These are phyloP conservation scores for Drosophila tsacasi DNA, from an alignment of 1,140 invertebrate species.

Conservation along the genomic window DNA sequence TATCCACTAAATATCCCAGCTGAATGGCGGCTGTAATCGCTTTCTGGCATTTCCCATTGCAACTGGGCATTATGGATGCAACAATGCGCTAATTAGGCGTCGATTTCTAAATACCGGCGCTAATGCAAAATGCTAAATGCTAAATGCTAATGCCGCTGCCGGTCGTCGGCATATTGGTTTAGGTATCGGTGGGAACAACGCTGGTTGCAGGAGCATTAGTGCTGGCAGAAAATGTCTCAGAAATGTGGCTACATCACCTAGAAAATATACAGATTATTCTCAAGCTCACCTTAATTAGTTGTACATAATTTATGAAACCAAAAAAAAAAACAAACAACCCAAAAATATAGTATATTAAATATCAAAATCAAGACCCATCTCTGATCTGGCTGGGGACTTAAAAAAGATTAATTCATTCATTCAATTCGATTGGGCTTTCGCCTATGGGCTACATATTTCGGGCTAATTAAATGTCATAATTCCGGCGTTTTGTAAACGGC, in stretches of 20 bases:
- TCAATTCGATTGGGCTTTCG: neutral
- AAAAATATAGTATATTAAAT: too few relatives aligned
- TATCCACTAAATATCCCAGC: conserved; percentile 25
- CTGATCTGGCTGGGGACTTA: neutral
- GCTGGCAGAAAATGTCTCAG: neutral
- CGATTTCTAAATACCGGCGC: conserved; percentile 38
- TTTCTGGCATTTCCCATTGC: conserved; percentile 42
- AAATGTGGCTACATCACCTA: neutral
- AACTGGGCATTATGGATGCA: conserved; percentile 35
- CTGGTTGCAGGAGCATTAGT: neutral
- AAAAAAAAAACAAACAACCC: too few relatives aligned
- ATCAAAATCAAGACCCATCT: neutral
- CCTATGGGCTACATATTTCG: conserved; percentile 13
- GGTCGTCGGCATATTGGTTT: neutral
- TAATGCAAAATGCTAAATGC: conserved; percentile 28
- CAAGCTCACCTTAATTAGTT: too few relatives aligned
- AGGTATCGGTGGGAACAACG: neutral
- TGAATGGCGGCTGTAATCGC: conserved; percentile 39
- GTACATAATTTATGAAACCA: too few relatives aligned
- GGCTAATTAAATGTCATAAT: conserved; percentile 51
- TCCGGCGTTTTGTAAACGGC: conserved; percentile 12
- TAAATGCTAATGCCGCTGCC: conserved; percentile 9
- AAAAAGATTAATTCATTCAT: conserved; percentile 22
- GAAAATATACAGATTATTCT: too few relatives aligned
- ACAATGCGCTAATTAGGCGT: conserved; percentile 54